Base-by-base conservation (phyloP, 2,113 vertebrate species). In the Okapia johnstoni region DNA sequence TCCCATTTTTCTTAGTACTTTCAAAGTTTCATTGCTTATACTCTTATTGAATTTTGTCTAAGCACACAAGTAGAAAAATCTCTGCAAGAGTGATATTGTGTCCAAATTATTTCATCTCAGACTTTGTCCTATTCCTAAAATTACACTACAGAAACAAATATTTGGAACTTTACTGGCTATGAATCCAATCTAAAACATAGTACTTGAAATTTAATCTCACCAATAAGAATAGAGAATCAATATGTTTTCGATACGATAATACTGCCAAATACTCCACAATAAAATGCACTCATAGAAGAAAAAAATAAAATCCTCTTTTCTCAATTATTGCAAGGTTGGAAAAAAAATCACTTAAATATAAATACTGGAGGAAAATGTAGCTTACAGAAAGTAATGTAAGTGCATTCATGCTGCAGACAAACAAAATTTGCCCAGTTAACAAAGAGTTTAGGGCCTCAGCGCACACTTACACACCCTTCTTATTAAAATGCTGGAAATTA, bases 381-480 rank as follows among this genome's bases (percentile, higher is more conserved):
- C 92, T 94, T 98, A 85, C 84, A 98, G 96, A 98, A 96, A 55
- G 96, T 70, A 97, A 85, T 93, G 73, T 96, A 97, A 98, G 46
- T 48, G 61, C 2, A 58, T 60, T 92, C 70, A 43, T 83, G 85
- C 95, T 96, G 73, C 55, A 97, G 94, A 97, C 87, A 98, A 97
- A 97, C 88, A 98, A 97, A 98, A 97, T 98, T 50, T 96, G 87
- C 77, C 89, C 94, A 58, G 88, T 97, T 97, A 98, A 97, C 92
- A 93, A 97, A 96, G 80, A 98, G 90, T 89, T 96, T 85, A 88
- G 70, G 96, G 57, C 70, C 92, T 95, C 95, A 4, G 95, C 9
- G 52, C 26, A 91, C 12, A 93, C 33, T 77, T 46, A 76, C 26
- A 97, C 50, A 83, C 36, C 10, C 79, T 98, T 70, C 94, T 93